Percentiles rank a stretch among this genome's conserved stretches.
Conservation (phyloP, 2,113 vertebrate species). For the Rhabdornis inornatus region DNA sequence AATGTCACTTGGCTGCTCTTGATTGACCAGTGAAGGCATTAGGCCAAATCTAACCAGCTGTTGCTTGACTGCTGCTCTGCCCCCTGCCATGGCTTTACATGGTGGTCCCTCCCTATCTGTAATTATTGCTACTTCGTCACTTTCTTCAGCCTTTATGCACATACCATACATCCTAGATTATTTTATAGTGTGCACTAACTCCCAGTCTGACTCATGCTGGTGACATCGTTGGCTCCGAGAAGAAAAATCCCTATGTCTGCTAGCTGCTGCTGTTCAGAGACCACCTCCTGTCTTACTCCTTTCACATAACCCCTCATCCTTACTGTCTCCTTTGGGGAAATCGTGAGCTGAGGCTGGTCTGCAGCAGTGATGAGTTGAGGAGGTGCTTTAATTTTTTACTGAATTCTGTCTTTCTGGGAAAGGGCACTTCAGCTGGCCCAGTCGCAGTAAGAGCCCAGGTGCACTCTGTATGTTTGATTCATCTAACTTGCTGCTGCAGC, state of each 20-base stretch:
- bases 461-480: rapidly evolving
- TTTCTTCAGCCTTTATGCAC: background rate
- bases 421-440: background rate
- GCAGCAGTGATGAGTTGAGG: background rate
- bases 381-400: background rate
- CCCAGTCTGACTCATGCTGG: background rate
- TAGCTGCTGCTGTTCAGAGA: background rate
- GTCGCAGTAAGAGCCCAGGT: rapidly evolving
- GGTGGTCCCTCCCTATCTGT: background rate
- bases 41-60: background rate
- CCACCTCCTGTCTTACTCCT: background rate
- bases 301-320: background rate
- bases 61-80: background rate
- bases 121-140: background rate
- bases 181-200: rapidly evolving
- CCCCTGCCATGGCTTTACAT: background rate
- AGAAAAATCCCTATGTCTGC: background rate
- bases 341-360: background rate
- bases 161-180: too few relatives aligned
- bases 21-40: rapidly evolving
- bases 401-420: background rate
- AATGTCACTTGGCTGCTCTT: background rate
- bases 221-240: background rate
- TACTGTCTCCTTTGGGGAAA: background rate
- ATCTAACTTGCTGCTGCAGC: background rate